A percentile compares a stretch with the other conserved stretches of the same genome.
These are phyloP conservation scores for Huso huso DNA, from an alignment of 2,797 vertebrate genomes.

Conservation along the genomic window DNA sequence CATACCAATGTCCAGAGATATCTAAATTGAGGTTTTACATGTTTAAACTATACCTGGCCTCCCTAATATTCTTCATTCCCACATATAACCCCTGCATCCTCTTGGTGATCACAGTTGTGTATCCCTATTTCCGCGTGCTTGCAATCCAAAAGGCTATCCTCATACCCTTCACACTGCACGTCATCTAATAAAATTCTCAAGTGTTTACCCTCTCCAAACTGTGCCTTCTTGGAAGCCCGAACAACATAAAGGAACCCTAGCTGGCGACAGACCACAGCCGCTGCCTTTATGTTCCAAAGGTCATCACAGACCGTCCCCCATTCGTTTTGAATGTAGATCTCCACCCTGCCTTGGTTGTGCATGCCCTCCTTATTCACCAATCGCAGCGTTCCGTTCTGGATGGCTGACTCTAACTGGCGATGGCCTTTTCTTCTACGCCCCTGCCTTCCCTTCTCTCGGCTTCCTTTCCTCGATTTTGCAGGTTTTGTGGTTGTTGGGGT, in stretches of 20 bases:
- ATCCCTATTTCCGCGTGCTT: slow-evolving; percentile 58
- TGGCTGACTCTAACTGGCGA: slow-evolving; percentile 6
- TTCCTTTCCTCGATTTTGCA: slow-evolving; percentile 35
- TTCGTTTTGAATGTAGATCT: slow-evolving; percentile 61
- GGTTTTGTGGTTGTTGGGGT: slow-evolving; percentile 24
- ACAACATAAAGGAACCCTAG: slow-evolving; percentile 65
- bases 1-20: slow-evolving; percentile 13
- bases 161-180: slow-evolving; percentile 69
- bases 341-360: slow-evolving; percentile 65
- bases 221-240: slow-evolving; percentile 70
- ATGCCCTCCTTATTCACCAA: slow-evolving; percentile 48
- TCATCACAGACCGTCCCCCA: slow-evolving; percentile 94
- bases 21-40: slow-evolving; percentile 10
- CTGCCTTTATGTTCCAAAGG: slow-evolving; percentile 62
- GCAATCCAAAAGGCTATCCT: slow-evolving; percentile 74
- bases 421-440: slow-evolving; percentile 43
- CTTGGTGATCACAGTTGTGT: slow-evolving; percentile 80
- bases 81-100: slow-evolving; percentile 83
- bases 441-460: slow-evolving; percentile 11
- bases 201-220: slow-evolving; percentile 72
- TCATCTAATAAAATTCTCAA: slow-evolving; percentile 80
- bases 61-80: slow-evolving; percentile 39
- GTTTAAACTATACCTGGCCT: slow-evolving; percentile 4
- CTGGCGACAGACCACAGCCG: slow-evolving; percentile 77
- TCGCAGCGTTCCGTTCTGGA: slow-evolving; percentile 57